Evolutionary conservation across 2,113 vertebrate species (phyloP).

Genomic region (Nothoprocta pentlandii): DNA sequence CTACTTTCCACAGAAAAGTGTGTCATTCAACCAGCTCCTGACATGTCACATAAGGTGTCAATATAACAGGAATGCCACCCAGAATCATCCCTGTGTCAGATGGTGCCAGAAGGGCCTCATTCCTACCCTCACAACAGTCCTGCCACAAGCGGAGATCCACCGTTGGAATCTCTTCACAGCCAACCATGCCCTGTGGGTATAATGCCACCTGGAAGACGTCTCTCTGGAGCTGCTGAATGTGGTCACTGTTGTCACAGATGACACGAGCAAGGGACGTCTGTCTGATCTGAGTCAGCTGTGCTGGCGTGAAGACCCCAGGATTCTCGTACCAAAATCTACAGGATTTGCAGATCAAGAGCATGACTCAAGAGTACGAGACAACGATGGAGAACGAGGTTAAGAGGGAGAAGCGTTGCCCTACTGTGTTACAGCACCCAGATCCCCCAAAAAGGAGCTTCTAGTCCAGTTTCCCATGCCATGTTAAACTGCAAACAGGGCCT

Average conservation of each 20-base stretch:
- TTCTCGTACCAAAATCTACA: slow-evolving; percentile 81
- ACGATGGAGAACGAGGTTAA: background rate
- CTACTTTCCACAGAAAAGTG: background rate
- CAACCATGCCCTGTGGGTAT: slow-evolving; percentile 71
- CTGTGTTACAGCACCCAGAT: background rate
- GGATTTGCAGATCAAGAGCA: background rate
- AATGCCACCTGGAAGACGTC: slow-evolving; percentile 75
- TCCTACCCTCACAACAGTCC: slow-evolving; percentile 78
- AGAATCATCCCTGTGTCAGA: rapidly evolving
- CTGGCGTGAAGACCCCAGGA: slow-evolving; percentile 66
- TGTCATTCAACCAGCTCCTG: background rate
- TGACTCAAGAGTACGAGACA: background rate
- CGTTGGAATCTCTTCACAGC: slow-evolving; percentile 60
- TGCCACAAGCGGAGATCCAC: slow-evolving; percentile 78
- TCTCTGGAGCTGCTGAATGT: slow-evolving; percentile 74
- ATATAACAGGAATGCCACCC: background rate
- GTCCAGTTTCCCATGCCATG: background rate
- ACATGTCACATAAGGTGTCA: background rate
- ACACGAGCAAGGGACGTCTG: slow-evolving; percentile 76
- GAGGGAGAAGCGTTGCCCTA: background rate
- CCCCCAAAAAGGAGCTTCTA: background rate
- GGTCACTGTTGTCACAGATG: slow-evolving; percentile 79
- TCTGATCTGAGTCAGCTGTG: slow-evolving; percentile 73
- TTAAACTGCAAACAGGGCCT: background rate
- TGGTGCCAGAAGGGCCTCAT: background rate